Evolutionary conservation across 1,140 invertebrate genomes (phyloP), one percentile per base, ranked within the genome.

Genomic region (Diuraphis noxia): DNA sequence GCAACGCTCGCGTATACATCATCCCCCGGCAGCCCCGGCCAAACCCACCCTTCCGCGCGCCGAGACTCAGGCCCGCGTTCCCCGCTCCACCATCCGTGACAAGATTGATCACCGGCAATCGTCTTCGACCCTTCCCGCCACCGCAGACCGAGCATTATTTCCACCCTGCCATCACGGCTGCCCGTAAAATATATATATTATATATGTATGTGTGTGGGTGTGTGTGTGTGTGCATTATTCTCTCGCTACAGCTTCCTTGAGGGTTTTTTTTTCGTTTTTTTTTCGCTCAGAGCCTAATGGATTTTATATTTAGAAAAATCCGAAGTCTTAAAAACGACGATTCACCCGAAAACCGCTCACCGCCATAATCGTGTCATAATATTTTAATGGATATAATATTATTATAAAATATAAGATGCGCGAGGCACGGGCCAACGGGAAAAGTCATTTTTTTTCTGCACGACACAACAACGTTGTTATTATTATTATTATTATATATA

Each of bases 61-160:
- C 72, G 63, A 43, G 38, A 34, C 88, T 21, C 40, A 2, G n/a
- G 17, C 87, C 36, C 49, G 25, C 46, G 7, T n/a, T 7, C 41
- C 56, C 10, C 88, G 38, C 41, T 10, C 88, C 19, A 9, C 88
- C 88, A 8, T 81, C 40, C 49, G 10, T 40, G 88, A 90, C 88
- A 90, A 90, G 88, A 90, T 90, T 90, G 72, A 90, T 90, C 72
- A 90, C 88, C 88, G 63, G 63, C 88, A 63, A 88, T 88, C 56
- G 88, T 77, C 88, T 89, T 88, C 38, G 25, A n/a, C 43, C 25
- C 85, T 38, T 86, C 40, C 84, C 41, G 84, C 82, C 36, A 9
- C 38, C 36, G 79, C 79, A 6, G 36, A 30, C 36, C 36, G 36
- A 40, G 23, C 36, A 25, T 38, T 82, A 25, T 82, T 72, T 72